A percentile compares a stretch with the other conserved stretches of the same genome.
These are phyloP conservation scores for Cranoglanis bouderius DNA, from an alignment of 2,113 vertebrate genomes.

Conservation along the genomic window DNA sequence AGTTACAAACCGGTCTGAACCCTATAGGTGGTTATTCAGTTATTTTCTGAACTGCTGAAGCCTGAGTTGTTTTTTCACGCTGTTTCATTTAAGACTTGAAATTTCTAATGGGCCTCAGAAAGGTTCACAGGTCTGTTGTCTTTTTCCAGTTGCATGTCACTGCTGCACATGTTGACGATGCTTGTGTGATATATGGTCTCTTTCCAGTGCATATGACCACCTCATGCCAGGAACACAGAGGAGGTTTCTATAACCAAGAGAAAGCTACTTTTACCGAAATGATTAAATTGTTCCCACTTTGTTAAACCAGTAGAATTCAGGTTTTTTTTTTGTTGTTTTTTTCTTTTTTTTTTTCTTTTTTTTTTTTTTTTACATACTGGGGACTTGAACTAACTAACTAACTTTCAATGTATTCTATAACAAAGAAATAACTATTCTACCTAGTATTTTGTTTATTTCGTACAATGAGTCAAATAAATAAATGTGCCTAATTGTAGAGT, in stretches of 20 bases:
- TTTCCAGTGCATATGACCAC: neutral
- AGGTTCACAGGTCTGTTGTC: neutral
- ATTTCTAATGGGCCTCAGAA: neutral
- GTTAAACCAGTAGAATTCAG: neutral
- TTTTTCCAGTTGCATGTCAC: neutral
- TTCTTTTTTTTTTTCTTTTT: too few relatives aligned
- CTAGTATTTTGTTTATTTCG: neutral
- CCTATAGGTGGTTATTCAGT: neutral
- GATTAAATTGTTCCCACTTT: too few relatives aligned
- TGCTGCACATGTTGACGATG: neutral
- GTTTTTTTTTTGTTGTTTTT: too few relatives aligned
- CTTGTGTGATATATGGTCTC: neutral
- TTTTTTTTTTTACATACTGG: neutral
- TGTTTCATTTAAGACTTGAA: neutral
- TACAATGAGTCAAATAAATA: neutral
- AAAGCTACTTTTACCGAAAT: neutral
- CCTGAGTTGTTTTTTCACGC: neutral
- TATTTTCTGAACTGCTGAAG: neutral
- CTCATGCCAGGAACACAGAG: neutral
- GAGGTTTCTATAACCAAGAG: neutral
- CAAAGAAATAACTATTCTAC: neutral
- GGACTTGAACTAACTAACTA: neutral
- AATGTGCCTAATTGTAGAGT: neutral
- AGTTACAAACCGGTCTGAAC: neutral
- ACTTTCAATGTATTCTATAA: neutral